Conservation (phyloP, 2,113 vertebrate genomes). For the Brachypteracias leptosomus region DNA sequence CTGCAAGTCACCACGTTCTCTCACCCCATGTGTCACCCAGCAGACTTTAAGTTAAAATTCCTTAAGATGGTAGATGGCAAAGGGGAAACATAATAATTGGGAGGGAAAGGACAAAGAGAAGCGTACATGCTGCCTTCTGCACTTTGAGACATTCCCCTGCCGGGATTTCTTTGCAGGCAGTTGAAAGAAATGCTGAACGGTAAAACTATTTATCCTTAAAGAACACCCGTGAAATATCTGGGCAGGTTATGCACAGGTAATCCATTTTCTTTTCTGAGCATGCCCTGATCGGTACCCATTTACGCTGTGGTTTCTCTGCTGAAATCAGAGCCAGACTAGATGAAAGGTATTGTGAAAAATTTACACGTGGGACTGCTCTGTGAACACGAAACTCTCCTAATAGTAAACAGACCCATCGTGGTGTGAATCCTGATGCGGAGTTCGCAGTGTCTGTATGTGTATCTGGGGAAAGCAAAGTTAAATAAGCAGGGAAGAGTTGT, state of each 20-base stretch:
- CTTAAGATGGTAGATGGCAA: not conserved
- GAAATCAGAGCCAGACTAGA: slow-evolving; percentile 46
- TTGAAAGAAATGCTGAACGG: not conserved
- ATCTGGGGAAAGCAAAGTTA: slow-evolving; percentile 52
- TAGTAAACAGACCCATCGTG: slow-evolving; percentile 31
- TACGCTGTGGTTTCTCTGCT: slow-evolving; percentile 19
- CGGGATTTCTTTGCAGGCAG: not conserved
- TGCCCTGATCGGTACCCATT: not conserved
- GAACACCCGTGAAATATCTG: not conserved
- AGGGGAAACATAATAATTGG: not conserved
- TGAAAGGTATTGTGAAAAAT: slow-evolving; percentile 63
- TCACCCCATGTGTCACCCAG: not conserved
- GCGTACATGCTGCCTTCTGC: fast-evolving
- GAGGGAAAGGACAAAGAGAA: not conserved
- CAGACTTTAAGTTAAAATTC: not conserved
- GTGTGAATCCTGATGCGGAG: slow-evolving; percentile 27
- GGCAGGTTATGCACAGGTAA: slow-evolving; percentile 24
- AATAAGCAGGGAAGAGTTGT: slow-evolving; percentile 16
- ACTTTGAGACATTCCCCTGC: not conserved
- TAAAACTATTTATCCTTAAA: not conserved
- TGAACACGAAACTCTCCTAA: slow-evolving; percentile 16
- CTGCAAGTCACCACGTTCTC: not conserved
- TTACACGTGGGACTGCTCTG: slow-evolving; percentile 42
- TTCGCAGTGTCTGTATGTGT: slow-evolving; percentile 6
- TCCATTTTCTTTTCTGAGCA: not conserved